phyloP scores from a whole-genome alignment of 2,888 invertebrate species.

The Catocala fraxini region DNA sequence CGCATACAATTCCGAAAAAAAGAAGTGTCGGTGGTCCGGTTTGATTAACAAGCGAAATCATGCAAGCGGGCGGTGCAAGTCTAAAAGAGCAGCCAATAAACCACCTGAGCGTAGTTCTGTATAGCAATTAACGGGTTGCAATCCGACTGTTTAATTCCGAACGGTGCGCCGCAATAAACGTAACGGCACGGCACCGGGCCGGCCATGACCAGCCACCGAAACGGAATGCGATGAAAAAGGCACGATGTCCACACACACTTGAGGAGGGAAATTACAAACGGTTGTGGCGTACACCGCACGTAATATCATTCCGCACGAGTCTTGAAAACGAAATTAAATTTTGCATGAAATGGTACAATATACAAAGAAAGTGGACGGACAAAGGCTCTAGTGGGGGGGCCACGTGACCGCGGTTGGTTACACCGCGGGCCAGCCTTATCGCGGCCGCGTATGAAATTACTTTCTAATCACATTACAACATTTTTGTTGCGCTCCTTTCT shows the following conservation, averaged over 20 bases:
- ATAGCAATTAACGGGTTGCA: constrained; percentile 83
- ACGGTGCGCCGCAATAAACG: constrained; percentile 80
- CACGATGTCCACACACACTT: constrained; percentile 86
- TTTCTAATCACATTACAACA: constrained; percentile 83
- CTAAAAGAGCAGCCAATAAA: constrained; percentile 75
- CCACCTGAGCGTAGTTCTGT: constrained; percentile 73
- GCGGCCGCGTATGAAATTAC: constrained; percentile 76
- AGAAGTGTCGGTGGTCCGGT: constrained; percentile 13
- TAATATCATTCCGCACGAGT: constrained; percentile 87
- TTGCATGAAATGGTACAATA: constrained; percentile 87
- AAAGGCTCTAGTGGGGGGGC: constrained; percentile 79
- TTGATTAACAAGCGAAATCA: constrained; percentile 56
- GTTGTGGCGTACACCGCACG: constrained; percentile 75
- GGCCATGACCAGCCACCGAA: constrained; percentile 72
- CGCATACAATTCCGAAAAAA: constrained; percentile 5
- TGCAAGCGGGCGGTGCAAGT: constrained; percentile 54
- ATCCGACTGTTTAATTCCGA: constrained; percentile 83
- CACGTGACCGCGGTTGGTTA: constrained; percentile 76
- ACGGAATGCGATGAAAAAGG: constrained; percentile 87
- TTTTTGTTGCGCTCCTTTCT: constrained; percentile 66
- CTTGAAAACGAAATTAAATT: constrained; percentile 88
- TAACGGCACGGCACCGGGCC: constrained; percentile 66
- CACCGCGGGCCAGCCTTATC: constrained; percentile 67
- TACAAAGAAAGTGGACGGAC: constrained; percentile 85
- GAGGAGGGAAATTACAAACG: constrained; percentile 84